A percentile compares a stretch with the other conserved stretches of the same genome.
Conservation (phyloP, 2,113 vertebrate genomes). For the Tricholaema leucomelas region DNA sequence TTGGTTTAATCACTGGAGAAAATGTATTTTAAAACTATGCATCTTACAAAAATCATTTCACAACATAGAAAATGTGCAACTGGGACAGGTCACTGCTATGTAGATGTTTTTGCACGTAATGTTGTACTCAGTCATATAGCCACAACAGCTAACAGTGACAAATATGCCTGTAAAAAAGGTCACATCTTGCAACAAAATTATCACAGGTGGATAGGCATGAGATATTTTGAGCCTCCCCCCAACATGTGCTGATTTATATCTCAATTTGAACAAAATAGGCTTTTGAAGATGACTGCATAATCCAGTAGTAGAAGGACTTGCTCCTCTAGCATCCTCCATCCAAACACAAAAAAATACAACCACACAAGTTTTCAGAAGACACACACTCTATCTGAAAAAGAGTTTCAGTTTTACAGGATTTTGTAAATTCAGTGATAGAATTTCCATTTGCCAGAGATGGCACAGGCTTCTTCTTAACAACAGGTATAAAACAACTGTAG, state of each 20-base stretch:
- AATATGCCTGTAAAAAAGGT: not conserved
- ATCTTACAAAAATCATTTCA: not conserved
- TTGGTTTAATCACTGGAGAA: not conserved
- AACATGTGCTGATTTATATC: not conserved
- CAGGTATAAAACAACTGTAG: not conserved
- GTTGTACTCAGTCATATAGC: not conserved
- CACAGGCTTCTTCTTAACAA: not conserved
- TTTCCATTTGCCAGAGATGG: not conserved
- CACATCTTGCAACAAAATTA: not conserved
- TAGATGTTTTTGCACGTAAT: not conserved
- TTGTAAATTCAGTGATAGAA: not conserved
- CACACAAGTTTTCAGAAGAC: not conserved
- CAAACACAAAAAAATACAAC: not conserved
- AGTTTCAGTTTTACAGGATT: not conserved
- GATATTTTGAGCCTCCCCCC: not conserved
- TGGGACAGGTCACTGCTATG: not conserved
- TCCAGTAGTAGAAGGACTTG: not conserved
- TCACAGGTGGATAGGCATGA: not conserved
- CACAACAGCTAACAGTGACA: not conserved
- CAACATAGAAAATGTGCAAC: not conserved
- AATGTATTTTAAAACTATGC: not conserved
- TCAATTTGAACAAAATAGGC: not conserved
- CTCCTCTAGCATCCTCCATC: not conserved
- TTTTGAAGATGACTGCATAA: not conserved
- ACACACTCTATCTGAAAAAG: not conserved